These are phyloP conservation scores for Enteromius thamalakanensis DNA, from an alignment of 2,797 vertebrate species.

Conservation along the genomic window DNA sequence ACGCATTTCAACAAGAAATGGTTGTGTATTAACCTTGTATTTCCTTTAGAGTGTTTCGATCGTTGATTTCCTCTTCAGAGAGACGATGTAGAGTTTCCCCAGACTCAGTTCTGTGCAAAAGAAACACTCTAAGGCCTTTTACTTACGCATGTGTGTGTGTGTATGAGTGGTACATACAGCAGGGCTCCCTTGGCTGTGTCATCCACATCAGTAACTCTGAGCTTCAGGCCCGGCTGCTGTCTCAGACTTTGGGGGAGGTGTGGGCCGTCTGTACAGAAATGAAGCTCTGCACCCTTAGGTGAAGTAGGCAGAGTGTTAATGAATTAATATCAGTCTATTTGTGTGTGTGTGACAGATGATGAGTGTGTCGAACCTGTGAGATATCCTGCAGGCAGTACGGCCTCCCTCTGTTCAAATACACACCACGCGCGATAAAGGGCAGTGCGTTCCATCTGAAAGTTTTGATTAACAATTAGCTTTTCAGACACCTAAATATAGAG, in stretches of 20 bases:
- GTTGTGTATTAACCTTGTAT: slow-evolving; percentile 50
- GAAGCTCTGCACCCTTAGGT: slow-evolving; percentile 78
- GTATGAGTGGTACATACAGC: slow-evolving; percentile 69
- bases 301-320: slow-evolving; percentile 46
- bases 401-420: slow-evolving; percentile 52
- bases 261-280: slow-evolving; percentile 76
- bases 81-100: slow-evolving; percentile 37
- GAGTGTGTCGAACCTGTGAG: slow-evolving; percentile 44
- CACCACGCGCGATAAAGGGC: slow-evolving; percentile 54
- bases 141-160: not conserved
- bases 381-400: slow-evolving; percentile 52
- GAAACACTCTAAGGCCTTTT: not conserved
- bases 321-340: slow-evolving; percentile 10
- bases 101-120: slow-evolving; percentile 41
- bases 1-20: not conserved
- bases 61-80: slow-evolving; percentile 48
- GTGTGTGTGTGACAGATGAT: slow-evolving; percentile 27
- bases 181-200: slow-evolving; percentile 70
- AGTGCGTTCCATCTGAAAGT: slow-evolving; percentile 48
- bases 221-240: slow-evolving; percentile 69
- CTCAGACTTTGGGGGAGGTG: slow-evolving; percentile 78
- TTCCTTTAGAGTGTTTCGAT: slow-evolving; percentile 44
- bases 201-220: slow-evolving; percentile 78
- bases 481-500: not conserved
- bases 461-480: not conserved